phyloP scores from a whole-genome alignment of 2,797 vertebrate species.

The Tapera naevia region DNA sequence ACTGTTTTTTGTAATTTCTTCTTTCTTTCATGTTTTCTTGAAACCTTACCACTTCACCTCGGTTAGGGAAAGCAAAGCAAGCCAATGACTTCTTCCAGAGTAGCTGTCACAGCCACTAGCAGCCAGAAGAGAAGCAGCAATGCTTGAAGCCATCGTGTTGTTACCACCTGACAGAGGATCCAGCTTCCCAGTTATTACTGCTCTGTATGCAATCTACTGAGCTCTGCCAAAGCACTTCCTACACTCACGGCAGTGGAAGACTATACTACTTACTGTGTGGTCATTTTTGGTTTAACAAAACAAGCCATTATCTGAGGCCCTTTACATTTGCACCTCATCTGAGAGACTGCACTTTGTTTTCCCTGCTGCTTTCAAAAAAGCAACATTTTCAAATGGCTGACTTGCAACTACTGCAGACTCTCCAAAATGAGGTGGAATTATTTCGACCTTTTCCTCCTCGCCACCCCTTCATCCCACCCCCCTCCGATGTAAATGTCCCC shows the following conservation, averaged over 20 bases:
- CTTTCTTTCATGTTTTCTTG: not conserved
- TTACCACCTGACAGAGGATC: constrained; percentile 6
- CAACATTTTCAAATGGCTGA: not conserved
- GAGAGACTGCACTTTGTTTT: not conserved
- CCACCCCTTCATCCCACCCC: too few relatives aligned
- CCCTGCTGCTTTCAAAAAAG: not conserved
- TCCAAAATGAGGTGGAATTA: not conserved
- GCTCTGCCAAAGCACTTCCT: not conserved
- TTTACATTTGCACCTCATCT: not conserved
- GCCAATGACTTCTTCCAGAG: not conserved
- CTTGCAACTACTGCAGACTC: not conserved
- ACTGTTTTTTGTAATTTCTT: not conserved
- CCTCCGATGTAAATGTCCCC: not conserved
- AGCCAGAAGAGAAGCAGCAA: not conserved
- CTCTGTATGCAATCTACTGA: not conserved
- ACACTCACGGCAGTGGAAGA: not conserved
- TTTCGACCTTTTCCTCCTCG: not conserved
- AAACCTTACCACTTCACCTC: not conserved
- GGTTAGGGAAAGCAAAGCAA: not conserved
- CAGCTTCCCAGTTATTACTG: not conserved
- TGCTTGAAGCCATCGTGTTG: constrained; percentile 8
- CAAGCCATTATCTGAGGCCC: not conserved
- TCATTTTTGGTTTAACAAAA: not conserved
- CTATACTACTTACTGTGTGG: fast-evolving
- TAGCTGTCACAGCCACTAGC: not conserved